A percentile compares a stretch with the other conserved stretches of the same genome.
Conservation (phyloP, 2,113 vertebrate genomes). For the Balaeniceps rex region DNA sequence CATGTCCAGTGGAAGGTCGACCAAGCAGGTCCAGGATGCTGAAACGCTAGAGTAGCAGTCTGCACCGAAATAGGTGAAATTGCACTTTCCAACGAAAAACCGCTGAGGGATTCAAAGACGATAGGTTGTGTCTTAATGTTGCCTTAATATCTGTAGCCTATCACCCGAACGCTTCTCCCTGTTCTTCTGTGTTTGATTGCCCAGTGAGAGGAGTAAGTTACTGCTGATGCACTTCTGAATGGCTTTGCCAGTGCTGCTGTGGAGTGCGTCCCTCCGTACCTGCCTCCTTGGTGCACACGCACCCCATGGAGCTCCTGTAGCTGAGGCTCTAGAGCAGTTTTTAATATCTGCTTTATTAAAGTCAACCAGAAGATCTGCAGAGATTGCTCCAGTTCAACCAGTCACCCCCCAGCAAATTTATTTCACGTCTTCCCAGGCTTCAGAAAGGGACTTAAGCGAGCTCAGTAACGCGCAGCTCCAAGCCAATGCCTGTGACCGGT, state of each 20-base stretch:
- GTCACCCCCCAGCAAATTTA: neutral
- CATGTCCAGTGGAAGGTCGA: neutral
- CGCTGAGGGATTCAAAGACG: no score
- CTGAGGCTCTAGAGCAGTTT: neutral
- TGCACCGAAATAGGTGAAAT: neutral
- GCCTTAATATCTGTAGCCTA: neutral
- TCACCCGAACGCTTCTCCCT: neutral
- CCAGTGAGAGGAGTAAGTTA: neutral
- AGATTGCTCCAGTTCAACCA: neutral
- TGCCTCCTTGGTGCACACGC: neutral
- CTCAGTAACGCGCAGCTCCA: neutral
- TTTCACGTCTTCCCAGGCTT: neutral
- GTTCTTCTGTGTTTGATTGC: neutral
- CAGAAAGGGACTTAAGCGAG: neutral
- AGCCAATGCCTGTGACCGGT: rapidly evolving
- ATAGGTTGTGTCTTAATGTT: neutral
- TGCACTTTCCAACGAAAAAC: neutral
- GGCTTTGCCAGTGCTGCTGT: neutral
- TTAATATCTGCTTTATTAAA: neutral
- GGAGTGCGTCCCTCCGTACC: neutral
- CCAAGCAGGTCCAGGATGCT: neutral
- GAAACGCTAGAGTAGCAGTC: neutral
- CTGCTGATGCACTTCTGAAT: neutral
- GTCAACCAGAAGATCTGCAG: neutral
- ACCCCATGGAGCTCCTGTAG: neutral